phyloP scores from a whole-genome alignment of 2,797 vertebrate species.

The Micropoecilia bifurca region DNA sequence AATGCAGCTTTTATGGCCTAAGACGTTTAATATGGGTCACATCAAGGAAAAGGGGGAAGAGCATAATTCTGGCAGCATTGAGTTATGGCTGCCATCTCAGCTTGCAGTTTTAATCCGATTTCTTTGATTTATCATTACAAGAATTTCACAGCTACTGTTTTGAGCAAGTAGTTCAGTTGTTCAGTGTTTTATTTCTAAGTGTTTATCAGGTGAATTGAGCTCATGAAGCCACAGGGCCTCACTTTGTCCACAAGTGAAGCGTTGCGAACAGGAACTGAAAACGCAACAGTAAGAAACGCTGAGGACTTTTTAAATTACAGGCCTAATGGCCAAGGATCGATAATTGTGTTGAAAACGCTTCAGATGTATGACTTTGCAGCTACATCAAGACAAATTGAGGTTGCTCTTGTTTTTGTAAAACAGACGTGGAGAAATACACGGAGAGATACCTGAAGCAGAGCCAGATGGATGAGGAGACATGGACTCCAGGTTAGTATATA shows the following conservation, averaged over 20 bases:
- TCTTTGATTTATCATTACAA: constrained; percentile 7
- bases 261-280: background rate
- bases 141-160: constrained; percentile 1
- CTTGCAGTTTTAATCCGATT: constrained; percentile 23
- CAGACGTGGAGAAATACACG: constrained; percentile 83
- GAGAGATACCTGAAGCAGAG: constrained; percentile 76
- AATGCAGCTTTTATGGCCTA: constrained; percentile 64
- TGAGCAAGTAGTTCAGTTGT: constrained; percentile 4
- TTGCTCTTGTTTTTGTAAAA: constrained; percentile 42
- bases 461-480: constrained; percentile 61
- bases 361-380: background rate
- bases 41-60: constrained; percentile 32
- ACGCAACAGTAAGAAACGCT: too few species aligned
- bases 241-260: background rate
- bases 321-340: background rate
- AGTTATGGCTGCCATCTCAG: constrained; percentile 38
- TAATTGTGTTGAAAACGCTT: constrained; percentile 1
- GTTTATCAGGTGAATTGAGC: background rate
- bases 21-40: constrained; percentile 53
- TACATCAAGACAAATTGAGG: constrained; percentile 5
- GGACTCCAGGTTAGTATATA: constrained; percentile 80
- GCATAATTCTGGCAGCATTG: constrained; percentile 30
- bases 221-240: constrained; percentile 2
- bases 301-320: background rate
- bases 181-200: background rate